Evolutionary conservation across 2,113 vertebrate species (phyloP).

Genomic region (Suncus etruscus): DNA sequence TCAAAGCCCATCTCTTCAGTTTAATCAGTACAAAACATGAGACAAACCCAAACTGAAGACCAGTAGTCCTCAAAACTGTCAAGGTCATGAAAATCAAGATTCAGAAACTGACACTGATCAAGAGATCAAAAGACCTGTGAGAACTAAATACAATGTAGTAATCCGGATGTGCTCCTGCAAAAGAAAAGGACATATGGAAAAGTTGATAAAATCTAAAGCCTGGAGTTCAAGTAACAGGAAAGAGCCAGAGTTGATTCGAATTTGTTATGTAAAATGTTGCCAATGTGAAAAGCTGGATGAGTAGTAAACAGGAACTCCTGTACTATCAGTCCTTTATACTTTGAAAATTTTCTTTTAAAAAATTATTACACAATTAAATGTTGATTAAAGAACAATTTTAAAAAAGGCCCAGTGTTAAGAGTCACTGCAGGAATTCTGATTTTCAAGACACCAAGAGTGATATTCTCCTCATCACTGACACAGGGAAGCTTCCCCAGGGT

Average conservation of each 20-base stretch:
- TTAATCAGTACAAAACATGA: conserved; percentile 36
- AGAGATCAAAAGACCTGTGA: neutral
- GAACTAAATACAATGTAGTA: neutral
- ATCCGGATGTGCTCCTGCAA: neutral
- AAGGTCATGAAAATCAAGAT: conserved; percentile 56
- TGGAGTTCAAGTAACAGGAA: neutral
- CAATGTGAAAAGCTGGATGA: neutral
- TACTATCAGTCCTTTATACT: neutral
- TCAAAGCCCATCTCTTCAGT: neutral
- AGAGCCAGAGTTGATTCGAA: neutral
- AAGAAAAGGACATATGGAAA: conserved; percentile 31
- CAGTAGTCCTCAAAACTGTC: conserved; percentile 47
- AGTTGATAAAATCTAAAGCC: conserved; percentile 26
- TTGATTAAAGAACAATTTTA: neutral
- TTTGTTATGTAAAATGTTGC: neutral
- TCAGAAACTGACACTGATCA: conserved; percentile 52
- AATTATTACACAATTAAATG: conserved; percentile 43
- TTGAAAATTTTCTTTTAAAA: neutral
- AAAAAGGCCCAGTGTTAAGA: neutral
- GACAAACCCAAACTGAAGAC: conserved; percentile 1
- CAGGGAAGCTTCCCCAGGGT: neutral
- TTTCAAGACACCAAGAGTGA: neutral
- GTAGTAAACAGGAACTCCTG: neutral
- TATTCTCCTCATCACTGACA: neutral
- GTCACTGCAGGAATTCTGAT: neutral